Evolutionary conservation across 2,888 invertebrate species (phyloP).

Genomic region (Drosophila subquinaria): DNA sequence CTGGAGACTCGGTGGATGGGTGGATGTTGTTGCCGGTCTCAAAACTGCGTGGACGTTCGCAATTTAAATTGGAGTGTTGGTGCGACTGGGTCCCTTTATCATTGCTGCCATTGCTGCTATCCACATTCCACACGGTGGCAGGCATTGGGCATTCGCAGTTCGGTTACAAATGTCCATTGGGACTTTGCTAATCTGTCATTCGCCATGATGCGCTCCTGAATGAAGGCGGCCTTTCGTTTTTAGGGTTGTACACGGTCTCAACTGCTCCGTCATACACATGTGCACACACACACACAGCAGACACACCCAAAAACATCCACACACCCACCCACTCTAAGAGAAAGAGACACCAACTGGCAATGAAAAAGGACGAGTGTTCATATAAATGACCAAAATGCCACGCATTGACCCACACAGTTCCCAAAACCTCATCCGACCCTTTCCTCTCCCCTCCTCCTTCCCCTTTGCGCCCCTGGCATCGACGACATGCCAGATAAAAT

Average conservation of each 20-base stretch:
- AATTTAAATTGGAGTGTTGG: conserved; percentile 70
- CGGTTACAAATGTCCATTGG: conserved; percentile 82
- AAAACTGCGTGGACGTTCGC: conserved; percentile 64
- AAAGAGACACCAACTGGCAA: conserved; percentile 64
- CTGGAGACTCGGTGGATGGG: conserved; percentile 39
- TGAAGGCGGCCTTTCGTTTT: conserved; percentile 75
- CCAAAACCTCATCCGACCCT: conserved; percentile 38
- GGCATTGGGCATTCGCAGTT: conserved; percentile 68
- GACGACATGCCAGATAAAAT: conserved; percentile 83
- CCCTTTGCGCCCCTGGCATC: conserved; percentile 60
- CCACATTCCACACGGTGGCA: conserved; percentile 30
- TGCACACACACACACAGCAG: conserved; percentile 45
- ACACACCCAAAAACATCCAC: conserved; percentile 24
- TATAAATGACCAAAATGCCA: conserved; percentile 84
- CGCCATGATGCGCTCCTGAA: conserved; percentile 77
- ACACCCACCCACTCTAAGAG: conserved; percentile 12
- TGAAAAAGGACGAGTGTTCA: conserved; percentile 82
- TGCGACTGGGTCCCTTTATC: conserved; percentile 37
- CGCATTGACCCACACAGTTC: conserved; percentile 76
- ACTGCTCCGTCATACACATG: conserved; percentile 51
- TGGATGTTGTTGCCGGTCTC: conserved; percentile 37
- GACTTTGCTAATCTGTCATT: conserved; percentile 84
- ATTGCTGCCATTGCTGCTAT: conserved; percentile 14
- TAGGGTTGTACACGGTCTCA: conserved; percentile 39
- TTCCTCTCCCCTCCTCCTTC: conserved; percentile 9